phyloP scores from a whole-genome alignment of 2,797 vertebrate species.

The Melanotaenia parkinsoni region DNA sequence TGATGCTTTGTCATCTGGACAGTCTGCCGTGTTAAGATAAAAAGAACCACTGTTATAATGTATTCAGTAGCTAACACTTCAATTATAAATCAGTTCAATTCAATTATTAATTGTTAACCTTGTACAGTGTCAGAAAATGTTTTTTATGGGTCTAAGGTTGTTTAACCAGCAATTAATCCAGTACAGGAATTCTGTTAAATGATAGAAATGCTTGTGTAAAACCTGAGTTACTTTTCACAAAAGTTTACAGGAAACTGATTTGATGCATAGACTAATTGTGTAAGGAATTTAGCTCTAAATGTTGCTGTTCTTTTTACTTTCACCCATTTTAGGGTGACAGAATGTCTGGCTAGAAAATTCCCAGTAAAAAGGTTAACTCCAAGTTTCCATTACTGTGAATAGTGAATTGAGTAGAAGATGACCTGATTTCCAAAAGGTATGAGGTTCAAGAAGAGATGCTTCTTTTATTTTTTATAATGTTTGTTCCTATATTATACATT shows the following conservation, averaged over 20 bases:
- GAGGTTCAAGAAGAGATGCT: not conserved
- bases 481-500: not conserved
- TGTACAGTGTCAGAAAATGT: not conserved
- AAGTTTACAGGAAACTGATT: not conserved
- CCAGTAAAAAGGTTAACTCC: not conserved
- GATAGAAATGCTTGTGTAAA: not conserved
- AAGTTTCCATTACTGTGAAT: not conserved
- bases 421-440: not conserved
- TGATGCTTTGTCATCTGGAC: conserved; percentile 2
- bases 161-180: not conserved
- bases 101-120: not conserved
- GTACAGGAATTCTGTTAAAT: not conserved
- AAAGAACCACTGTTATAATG: not conserved
- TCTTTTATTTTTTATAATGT: not conserved
- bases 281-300: not conserved
- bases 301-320: not conserved
- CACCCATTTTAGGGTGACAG: not conserved
- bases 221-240: not conserved
- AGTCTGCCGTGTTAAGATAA: not conserved
- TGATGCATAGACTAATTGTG: not conserved
- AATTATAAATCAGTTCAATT: not conserved
- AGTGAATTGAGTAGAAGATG: not conserved
- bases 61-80: not conserved
- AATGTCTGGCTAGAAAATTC: not conserved
- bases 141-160: not conserved